These are phyloP conservation scores for Labroides dimidiatus DNA, from an alignment of 2,797 vertebrate genomes.

Conservation along the genomic window DNA sequence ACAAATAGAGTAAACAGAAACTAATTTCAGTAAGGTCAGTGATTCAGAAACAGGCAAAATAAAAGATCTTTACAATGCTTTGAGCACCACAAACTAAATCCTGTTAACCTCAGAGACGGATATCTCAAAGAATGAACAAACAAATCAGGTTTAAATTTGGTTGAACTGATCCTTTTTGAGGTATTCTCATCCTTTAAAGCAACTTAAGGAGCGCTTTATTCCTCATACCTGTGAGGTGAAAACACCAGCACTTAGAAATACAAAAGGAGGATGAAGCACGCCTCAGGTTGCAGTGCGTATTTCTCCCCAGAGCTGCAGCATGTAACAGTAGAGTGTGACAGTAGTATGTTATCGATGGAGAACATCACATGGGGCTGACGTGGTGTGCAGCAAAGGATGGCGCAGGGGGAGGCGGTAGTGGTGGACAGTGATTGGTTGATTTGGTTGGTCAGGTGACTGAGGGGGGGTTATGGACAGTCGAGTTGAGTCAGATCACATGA, in stretches of 20 bases:
- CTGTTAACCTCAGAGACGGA: constrained; percentile 8
- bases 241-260: too few relatives aligned
- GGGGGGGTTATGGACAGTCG: constrained; percentile 85
- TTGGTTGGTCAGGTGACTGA: constrained; percentile 84
- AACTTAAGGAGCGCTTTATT: constrained; percentile 16
- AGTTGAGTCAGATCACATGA: constrained; percentile 88
- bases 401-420: constrained; percentile 80
- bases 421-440: constrained; percentile 86
- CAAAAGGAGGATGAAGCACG: constrained; percentile 42
- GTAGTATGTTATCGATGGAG: constrained; percentile 89
- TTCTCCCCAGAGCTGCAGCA: constrained; percentile 69
- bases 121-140: background rate
- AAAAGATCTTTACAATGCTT: background rate
- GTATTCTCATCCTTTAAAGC: constrained; percentile 8
- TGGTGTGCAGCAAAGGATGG: constrained; percentile 86
- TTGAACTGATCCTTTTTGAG: constrained; percentile 38
- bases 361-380: constrained; percentile 87
- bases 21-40: background rate
- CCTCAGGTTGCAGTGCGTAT: constrained; percentile 29
- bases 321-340: constrained; percentile 76
- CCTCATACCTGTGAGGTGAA: background rate
- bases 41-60: background rate
- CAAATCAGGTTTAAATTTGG: background rate
- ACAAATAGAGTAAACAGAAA: constrained; percentile 10
- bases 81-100: constrained; percentile 10